Conservation (phyloP, 2,797 vertebrate genomes). For the Salarias fasciatus region DNA sequence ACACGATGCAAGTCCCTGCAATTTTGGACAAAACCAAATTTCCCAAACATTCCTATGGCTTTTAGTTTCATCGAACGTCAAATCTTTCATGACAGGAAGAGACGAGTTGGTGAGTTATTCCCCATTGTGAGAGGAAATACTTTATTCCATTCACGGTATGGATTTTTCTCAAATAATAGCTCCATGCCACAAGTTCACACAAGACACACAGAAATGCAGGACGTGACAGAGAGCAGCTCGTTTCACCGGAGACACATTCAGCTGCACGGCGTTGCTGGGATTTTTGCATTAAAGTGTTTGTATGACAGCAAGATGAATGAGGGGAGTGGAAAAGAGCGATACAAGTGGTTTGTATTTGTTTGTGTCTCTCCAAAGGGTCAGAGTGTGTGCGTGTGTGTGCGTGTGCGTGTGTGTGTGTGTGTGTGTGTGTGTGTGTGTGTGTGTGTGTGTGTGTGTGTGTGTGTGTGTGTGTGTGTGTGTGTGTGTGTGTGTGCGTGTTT, state of each 20-base stretch:
- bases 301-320: constrained; percentile 44
- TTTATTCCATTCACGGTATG: too few species aligned
- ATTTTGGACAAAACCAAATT: constrained; percentile 4
- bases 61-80: background rate
- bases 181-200: too few species aligned
- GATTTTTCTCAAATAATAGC: too few species aligned
- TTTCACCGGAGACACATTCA: constrained; percentile 11
- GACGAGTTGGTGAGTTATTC: too few species aligned
- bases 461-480: constrained; percentile 18
- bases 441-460: constrained; percentile 53
- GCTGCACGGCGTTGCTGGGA: constrained; percentile 16
- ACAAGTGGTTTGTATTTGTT: constrained; percentile 51
- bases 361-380: constrained; percentile 22
- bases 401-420: constrained; percentile 18
- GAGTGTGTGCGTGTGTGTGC: constrained; percentile 19
- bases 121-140: too few species aligned
- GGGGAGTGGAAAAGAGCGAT: constrained; percentile 26
- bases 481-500: constrained; percentile 15
- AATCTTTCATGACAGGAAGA: background rate
- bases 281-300: constrained; percentile 16
- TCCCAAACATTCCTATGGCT: background rate
- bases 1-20: constrained; percentile 1
- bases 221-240: too few species aligned
- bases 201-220: too few species aligned
- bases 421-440: constrained; percentile 20